Evolutionary conservation across 1,140 invertebrate species (phyloP), one percentile per base, ranked within the genome.

Genomic region (Chrysoperla carnea): DNA sequence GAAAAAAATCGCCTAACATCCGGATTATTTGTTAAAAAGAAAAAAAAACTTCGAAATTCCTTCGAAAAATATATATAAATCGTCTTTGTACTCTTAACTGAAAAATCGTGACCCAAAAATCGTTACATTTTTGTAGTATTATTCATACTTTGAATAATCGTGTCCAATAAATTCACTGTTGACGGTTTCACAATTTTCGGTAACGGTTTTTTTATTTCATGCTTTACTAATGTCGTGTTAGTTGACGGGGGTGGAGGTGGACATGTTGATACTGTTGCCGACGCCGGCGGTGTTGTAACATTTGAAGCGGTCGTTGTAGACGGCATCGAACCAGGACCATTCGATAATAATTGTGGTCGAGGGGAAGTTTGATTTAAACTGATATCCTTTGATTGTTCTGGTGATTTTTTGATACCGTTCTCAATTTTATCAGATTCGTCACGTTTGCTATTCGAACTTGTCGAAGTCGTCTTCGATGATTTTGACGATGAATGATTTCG

Each of bases 191-290:
- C 17, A 23, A 23, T 23, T 23, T 23, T 23, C 17, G 17, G 17
- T 23, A 23, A 23, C 17, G 17, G 17, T 23, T 23, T 23, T 23
- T 23, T 23, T 23, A 23, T 23, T 23, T 23, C 17, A 23, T 23
- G 2, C 5, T 23, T 23, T 3, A 23, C 17, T 3, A 23, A 23
- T 23, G 56, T 48, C 12, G 48, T 49, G 41, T 55, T 54, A 6
- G 57, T 51, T 15, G 50, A 53, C 42, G 51, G 57, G 54, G 56
- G 56, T 49, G 58, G 57, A 41, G 55, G 41, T 46, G 57, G 57
- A 40, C 48, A 43, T 33, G 57, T 51, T 50, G 12, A 11, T 6
- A 11, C 11, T 29, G n/a, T 8, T 12, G n/a, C 9, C 13, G 6
- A 15, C 11, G n/a, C 9, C 13, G 6, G 35, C 11, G 12, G 31